phyloP scores from a whole-genome alignment of 2,797 vertebrate genomes.

The Margarornis squamiger region DNA sequence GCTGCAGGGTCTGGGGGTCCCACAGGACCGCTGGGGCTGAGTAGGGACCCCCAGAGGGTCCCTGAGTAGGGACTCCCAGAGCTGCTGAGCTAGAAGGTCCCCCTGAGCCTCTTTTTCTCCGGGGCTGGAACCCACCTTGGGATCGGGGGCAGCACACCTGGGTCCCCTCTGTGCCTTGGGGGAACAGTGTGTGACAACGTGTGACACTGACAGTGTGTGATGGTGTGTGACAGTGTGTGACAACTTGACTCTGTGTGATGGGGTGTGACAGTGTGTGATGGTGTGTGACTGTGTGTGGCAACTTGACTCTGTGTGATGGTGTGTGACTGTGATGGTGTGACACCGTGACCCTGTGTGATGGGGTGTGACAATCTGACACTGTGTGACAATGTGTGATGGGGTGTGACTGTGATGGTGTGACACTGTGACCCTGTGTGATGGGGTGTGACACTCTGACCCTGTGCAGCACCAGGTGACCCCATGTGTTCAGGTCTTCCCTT shows the following conservation, averaged over 20 bases:
- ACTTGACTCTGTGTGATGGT: too few relatives aligned
- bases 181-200: neutral
- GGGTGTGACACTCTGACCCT: neutral
- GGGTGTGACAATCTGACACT: neutral
- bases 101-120: too few relatives aligned
- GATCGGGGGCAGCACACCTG: neutral
- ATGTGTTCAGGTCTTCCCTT: fast-evolving
- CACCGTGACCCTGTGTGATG: too few relatives aligned
- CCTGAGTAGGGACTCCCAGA: neutral
- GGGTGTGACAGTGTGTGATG: too few relatives aligned
- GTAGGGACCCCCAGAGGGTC: neutral
- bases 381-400: too few relatives aligned
- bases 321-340: too few relatives aligned
- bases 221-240: neutral
- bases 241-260: neutral
- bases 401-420: too few relatives aligned
- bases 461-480: neutral
- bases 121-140: too few relatives aligned
- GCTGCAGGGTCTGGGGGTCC: neutral
- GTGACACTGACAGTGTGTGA: neutral
- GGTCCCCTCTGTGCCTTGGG: neutral
- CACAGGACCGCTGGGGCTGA: neutral
- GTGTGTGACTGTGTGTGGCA: neutral
- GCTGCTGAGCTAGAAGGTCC: neutral
- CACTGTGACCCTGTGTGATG: too few relatives aligned